Base-by-base conservation (phyloP, 2,888 invertebrate genomes). In the Octodonta nipae region DNA sequence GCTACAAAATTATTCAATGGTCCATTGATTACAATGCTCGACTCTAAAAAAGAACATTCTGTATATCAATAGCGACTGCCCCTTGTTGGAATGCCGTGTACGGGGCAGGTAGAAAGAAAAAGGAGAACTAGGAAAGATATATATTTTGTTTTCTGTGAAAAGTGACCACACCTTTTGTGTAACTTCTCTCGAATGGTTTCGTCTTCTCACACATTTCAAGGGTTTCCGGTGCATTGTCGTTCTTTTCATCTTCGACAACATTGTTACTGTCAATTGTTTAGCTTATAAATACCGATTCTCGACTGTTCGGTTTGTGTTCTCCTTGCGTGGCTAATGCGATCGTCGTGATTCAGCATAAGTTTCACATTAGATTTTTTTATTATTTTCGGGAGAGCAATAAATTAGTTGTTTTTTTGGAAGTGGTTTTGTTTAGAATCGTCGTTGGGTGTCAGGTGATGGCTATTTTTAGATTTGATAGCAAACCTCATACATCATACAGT, bases 221-320 rank as follows among this genome's bases (percentile, higher is more conserved):
- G 56, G 60, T 60, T 60, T 61, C 60, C 61, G 60, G 61, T 60
- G 49, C 49, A 52, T 60, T 61, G 60, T 60, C 49, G 46, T 30
- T 42, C 50, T 51, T 55, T 60, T 57, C 57, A 58, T 58, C 49
- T 56, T 45, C 50, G 43, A 50, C 49, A 51, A 54, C 55, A 55
- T 55, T 58, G 59, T 58, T 58, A 53, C 52, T 51, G 36, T 41
- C 52, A 48, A 57, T 58, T 58, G 59, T 59, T 58, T 57, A 54
- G 57, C 49, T 54, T 54, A 50, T 52, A 52, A 54, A 56, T 57
- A 54, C 56, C 55, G 53, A 54, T 54, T 55, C 47, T 50, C 50
- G 50, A 49, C 49, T 48, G 47, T 45, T 43, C 44, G 44, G 42
- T 43, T 41, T 46, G 37, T 47, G 41, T 45, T 43, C 44, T 45